Evolutionary conservation across 1,140 invertebrate species (phyloP), one percentile per base, ranked within the genome.

Genomic region (Brachionus asplanchnoidis): DNA sequence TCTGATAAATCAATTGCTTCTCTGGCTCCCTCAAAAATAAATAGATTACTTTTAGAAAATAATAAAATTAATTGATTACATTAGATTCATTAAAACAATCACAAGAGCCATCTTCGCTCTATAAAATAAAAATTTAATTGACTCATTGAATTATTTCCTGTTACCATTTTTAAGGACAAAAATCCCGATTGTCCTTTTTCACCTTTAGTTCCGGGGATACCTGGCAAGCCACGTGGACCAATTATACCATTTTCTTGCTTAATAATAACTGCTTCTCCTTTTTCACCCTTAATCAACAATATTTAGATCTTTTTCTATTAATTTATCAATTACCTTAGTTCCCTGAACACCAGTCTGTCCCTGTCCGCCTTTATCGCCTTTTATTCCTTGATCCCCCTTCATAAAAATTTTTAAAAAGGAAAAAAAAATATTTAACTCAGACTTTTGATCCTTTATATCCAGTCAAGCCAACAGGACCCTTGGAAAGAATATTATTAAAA

Each of bases 381-480:
- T 68, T 68, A 12, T 11, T 8, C 65, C 65, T 2, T 1, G 65
- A 28, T 68, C 23, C 5, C 65, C 65, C 65, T 68, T 68, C 2
- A 32, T 5, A 28, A 28, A 68, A 11, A 28, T 20, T 12, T n/a
- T 80, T 56, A 7, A 50, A 50, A 14, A 44, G 0, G 3, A 17
- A 79, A 50, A n/a, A 14, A 32, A 14, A 9, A n/a, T 28, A 14
- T 40, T 68, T 32, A 32, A 60, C 20, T 23, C 26, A 20, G 8
- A 65, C 79, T 68, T 65, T 82, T 46, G 17, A 42, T 17, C 79
- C 79, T 28, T 82, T 82, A 11, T 42, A n/a, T 26, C 79, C 79
- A 14, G 53, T 82, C 14, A 82, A 65, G 6, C 79, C 56, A 44
- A 82, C 65, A 65, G 79, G 26, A 65, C 79, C 79, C 79, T 82